Percentiles rank a stretch among this genome's conserved stretches.
These are phyloP conservation scores for Fopius arisanus DNA, from an alignment of 1,140 invertebrate genomes.

Conservation along the genomic window DNA sequence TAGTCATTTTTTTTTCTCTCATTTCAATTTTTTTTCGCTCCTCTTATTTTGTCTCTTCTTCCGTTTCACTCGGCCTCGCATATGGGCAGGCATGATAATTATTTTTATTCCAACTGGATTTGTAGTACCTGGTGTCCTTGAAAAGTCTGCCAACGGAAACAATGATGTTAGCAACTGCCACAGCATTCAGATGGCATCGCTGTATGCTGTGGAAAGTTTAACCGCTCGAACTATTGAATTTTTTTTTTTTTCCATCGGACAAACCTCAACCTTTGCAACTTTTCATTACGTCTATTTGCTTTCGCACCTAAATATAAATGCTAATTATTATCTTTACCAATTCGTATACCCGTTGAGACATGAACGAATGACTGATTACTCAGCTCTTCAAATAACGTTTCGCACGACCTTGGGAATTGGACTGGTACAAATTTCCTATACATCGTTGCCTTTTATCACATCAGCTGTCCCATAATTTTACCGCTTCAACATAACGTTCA, in stretches of 20 bases:
- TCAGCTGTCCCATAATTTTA: conserved; percentile 24
- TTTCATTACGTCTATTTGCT: background rate
- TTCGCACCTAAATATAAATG: conserved; percentile 17
- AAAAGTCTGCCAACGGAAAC: conserved; percentile 31
- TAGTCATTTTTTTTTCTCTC: background rate
- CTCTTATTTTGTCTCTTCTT: background rate
- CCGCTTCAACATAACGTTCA: background rate
- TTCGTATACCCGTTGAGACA: conserved; percentile 33
- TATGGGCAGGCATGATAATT: conserved; percentile 25
- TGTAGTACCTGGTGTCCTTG: conserved; percentile 36
- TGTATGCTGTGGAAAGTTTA: conserved; percentile 28
- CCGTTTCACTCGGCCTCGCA: background rate
- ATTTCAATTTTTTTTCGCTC: background rate
- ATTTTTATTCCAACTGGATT: conserved; percentile 30
- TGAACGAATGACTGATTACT: conserved; percentile 42
- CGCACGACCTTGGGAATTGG: conserved; percentile 42
- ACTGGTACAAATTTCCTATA: conserved; percentile 21
- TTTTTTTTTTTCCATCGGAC: conserved; percentile 39
- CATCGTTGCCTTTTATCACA: conserved; percentile 15
- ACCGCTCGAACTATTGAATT: conserved; percentile 31
- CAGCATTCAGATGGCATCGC: background rate
- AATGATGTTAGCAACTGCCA: conserved; percentile 34
- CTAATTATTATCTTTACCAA: conserved; percentile 32
- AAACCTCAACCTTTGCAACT: background rate
- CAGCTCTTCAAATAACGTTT: conserved; percentile 50